These are phyloP conservation scores for Psix sp. DNA, from an alignment of 1,140 invertebrate species.

Conservation along the genomic window DNA sequence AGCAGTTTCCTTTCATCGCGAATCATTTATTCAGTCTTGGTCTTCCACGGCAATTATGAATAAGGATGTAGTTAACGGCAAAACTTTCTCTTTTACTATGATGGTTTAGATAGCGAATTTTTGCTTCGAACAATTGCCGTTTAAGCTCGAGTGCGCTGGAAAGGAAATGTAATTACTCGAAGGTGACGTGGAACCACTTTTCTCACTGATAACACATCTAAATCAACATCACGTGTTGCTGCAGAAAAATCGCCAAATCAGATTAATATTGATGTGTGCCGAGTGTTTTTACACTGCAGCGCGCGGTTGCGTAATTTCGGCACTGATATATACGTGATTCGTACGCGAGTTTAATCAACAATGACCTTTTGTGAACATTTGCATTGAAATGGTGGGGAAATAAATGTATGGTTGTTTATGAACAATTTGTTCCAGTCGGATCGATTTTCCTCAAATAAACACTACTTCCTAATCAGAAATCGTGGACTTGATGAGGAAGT, in stretches of 20 bases:
- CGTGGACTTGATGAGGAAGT: no score
- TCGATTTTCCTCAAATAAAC: conserved; percentile 11
- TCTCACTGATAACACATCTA: conserved; percentile 47
- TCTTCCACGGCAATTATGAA: conserved; percentile 59
- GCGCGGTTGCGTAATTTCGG: conserved; percentile 24
- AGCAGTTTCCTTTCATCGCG: conserved; percentile 50
- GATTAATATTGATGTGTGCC: conserved; percentile 12
- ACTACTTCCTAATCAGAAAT: no score
- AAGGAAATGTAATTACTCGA: conserved; percentile 54
- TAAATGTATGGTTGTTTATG: conserved; percentile 39
- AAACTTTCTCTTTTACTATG: conserved; percentile 51
- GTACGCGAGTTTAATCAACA: conserved; percentile 28
- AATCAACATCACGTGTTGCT: conserved; percentile 17
- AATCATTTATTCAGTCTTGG: conserved; percentile 56
- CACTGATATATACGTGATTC: conserved; percentile 10
- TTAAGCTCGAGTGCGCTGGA: conserved; percentile 52
- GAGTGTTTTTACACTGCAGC: conserved; percentile 22
- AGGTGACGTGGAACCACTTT: conserved; percentile 54
- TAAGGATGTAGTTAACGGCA: conserved; percentile 43
- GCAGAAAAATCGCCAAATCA: conserved; percentile 19
- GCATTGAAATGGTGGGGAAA: conserved; percentile 24
- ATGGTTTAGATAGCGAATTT: conserved; percentile 55
- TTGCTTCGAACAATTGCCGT: conserved; percentile 59
- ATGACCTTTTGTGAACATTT: conserved; percentile 43
- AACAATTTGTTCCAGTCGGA: conserved; percentile 6